These are phyloP conservation scores for Netelia fuscicornis DNA, from an alignment of 2,888 invertebrate species.

Conservation along the genomic window DNA sequence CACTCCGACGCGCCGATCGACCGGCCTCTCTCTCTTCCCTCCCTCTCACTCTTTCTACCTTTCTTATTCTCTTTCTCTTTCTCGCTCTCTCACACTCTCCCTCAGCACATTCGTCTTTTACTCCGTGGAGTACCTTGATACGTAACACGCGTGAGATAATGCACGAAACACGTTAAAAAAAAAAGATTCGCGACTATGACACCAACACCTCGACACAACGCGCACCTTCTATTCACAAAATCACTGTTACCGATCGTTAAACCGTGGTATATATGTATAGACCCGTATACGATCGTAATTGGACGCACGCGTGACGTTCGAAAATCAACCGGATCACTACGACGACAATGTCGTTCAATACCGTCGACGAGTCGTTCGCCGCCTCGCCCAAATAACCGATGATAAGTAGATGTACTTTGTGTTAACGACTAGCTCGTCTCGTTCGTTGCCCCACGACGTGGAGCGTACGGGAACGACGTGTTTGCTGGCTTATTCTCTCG, in stretches of 20 bases:
- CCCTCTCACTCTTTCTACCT: constrained; percentile 4
- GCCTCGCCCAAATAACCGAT: constrained; percentile 47
- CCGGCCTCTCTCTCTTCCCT: constrained; percentile 53
- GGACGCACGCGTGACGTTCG: constrained; percentile 50
- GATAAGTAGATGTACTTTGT: background rate
- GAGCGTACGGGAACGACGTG: background rate
- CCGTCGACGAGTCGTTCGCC: constrained; percentile 28
- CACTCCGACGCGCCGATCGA: constrained; percentile 68
- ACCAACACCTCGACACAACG: background rate
- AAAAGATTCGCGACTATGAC: too few relatives aligned
- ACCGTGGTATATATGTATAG: background rate
- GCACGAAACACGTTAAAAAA: background rate
- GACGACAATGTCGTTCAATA: constrained; percentile 47
- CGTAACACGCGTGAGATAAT: background rate
- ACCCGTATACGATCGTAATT: background rate
- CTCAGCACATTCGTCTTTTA: background rate
- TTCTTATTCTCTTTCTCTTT: constrained; percentile 2
- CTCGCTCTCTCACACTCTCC: background rate
- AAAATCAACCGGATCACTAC: constrained; percentile 24
- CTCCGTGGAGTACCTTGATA: background rate
- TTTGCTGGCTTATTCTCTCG: background rate
- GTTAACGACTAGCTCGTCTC: background rate
- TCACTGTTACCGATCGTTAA: constrained; percentile 21
- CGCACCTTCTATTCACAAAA: constrained; percentile 3
- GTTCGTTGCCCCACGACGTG: constrained; percentile 11